Conservation (phyloP, 2,888 invertebrate species). For the Chrysolina haemoptera region DNA sequence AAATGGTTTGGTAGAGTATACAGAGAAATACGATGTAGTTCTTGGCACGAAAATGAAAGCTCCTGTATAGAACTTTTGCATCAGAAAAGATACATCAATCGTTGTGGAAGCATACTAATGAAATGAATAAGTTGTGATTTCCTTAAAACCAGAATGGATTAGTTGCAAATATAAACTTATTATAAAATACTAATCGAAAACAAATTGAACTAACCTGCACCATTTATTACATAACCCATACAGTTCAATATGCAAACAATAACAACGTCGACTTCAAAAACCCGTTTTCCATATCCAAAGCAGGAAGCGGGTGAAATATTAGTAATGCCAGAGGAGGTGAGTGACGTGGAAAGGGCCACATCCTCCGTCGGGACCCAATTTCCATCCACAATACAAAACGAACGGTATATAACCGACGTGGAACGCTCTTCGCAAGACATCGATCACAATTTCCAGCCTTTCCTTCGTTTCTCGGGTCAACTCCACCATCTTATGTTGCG, state of each 20-base stretch:
- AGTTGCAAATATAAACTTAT: too few relatives aligned
- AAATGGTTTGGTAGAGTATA: too few relatives aligned
- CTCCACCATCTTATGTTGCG: constrained; percentile 36
- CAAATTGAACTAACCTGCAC: not conserved
- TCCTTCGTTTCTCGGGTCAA: constrained; percentile 54
- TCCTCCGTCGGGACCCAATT: constrained; percentile 58
- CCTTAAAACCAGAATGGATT: too few relatives aligned
- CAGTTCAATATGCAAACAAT: not conserved
- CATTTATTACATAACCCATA: not conserved
- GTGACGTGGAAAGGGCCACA: constrained; percentile 57
- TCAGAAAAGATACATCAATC: too few relatives aligned
- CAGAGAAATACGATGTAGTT: too few relatives aligned
- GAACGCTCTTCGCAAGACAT: constrained; percentile 51
- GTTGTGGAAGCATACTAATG: too few relatives aligned
- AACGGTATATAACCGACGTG: constrained; percentile 60
- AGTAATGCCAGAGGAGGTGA: constrained; percentile 62
- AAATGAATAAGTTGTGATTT: too few relatives aligned
- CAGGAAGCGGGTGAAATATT: constrained; percentile 6
- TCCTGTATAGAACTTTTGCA: too few relatives aligned
- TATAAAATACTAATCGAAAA: not conserved
- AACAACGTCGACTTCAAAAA: not conserved
- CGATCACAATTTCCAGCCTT: constrained; percentile 53
- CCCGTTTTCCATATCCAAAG: not conserved
- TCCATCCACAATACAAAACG: constrained; percentile 60
- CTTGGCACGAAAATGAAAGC: too few relatives aligned